Base-by-base conservation (phyloP, 2,113 vertebrate species). In the Amphilophus citrinellus region DNA sequence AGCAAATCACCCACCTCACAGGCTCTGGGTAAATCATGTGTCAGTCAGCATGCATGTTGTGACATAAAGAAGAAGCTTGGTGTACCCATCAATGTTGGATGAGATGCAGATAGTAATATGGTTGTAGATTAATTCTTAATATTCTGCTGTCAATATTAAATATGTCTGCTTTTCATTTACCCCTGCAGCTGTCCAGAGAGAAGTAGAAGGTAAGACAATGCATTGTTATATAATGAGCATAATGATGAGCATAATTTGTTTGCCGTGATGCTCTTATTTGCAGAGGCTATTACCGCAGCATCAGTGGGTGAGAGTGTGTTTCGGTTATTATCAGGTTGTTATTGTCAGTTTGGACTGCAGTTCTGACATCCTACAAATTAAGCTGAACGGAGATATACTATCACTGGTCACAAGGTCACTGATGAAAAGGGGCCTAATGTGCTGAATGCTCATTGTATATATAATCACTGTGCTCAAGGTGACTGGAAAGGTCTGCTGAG, bases 321-420 rank as follows among this genome's bases (percentile, higher is more conserved):
- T 84, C 47, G 75, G 78, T 87, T 87, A 82, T 89, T 86, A 92
- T 90, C 63, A 82, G 90, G 81, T 91, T 92, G 87, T 90, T 94
- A 92, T 93, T 95, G 93, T 95, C 92, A 84, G 90, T 95, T 95
- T 96, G 96, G 95, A 96, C 96, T 95, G 95, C 95, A 94, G 95
- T 95, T 96, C 93, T 95, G 92, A 94, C 94, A 94, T 93, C 95
- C 90, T 78, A 93, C 92, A 92, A 92, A 91, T 92, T 88, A 88
- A 92, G 80, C 91, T 80, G 76, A 89, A 88, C 89, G 85, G 87
- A 89, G 80, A 92, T 88, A 77, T 79, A 83, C 84, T 88, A 61
- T 82, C 87, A 79, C 63, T 65, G 89, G 89, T 91, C 91, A 87
- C 37, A 7, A 82, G 91, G 89, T 95, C 92, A 84, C 79, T 22